Percentiles rank a stretch among this genome's conserved stretches.
These are phyloP conservation scores for Chaetura pelagica DNA, from an alignment of 2,113 vertebrate genomes.

Conservation along the genomic window DNA sequence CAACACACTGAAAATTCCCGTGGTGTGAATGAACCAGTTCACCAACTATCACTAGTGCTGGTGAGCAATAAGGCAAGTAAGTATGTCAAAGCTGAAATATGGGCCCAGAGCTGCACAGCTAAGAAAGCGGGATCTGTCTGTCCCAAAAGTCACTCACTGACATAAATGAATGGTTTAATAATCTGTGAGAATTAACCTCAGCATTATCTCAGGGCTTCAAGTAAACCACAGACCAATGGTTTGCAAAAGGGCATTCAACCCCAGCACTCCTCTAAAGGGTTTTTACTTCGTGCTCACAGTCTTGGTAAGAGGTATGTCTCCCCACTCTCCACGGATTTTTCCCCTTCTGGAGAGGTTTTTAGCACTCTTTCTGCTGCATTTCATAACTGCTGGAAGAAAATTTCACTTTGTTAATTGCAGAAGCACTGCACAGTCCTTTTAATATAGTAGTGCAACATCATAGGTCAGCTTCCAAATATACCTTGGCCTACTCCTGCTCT, in stretches of 20 bases:
- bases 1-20: not conserved
- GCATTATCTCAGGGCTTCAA: not conserved
- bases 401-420: not conserved
- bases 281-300: accelerated
- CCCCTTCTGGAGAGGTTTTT: not conserved
- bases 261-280: not conserved
- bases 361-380: not conserved
- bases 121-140: not conserved
- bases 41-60: not conserved
- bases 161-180: not conserved
- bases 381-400: not conserved
- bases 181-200: not conserved
- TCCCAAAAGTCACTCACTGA: not conserved
- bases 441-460: not conserved
- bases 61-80: not conserved
- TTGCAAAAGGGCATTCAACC: not conserved
- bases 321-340: not conserved
- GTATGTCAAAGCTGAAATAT: not conserved
- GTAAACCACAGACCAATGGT: not conserved
- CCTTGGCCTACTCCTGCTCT: not conserved
- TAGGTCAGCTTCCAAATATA: not conserved
- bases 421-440: not conserved
- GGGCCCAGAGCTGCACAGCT: not conserved
- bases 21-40: not conserved
- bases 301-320: not conserved